Conservation (phyloP, 2,888 invertebrate species). For the Agrochola circellaris region DNA sequence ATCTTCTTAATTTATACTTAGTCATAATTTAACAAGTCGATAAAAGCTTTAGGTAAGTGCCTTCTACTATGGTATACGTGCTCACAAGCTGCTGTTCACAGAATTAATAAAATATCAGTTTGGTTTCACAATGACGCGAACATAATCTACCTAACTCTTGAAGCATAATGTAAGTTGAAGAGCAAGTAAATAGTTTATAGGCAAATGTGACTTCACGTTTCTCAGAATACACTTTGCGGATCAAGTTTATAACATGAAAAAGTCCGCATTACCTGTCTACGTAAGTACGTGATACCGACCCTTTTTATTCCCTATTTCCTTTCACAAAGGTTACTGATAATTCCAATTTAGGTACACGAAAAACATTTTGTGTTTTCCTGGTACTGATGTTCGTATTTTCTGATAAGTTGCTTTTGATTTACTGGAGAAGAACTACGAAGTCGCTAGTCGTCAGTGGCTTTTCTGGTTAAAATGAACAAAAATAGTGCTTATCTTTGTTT, state of each 20-base stretch:
- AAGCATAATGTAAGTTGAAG: conserved; percentile 1
- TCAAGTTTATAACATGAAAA: conserved; percentile 33
- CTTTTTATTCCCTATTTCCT: conserved; percentile 45
- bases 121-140: conserved; percentile 2
- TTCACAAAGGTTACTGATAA: conserved; percentile 46
- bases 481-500: not conserved
- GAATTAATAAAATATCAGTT: not conserved
- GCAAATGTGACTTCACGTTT: conserved; percentile 25
- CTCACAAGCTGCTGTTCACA: not conserved
- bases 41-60: not conserved
- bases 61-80: not conserved
- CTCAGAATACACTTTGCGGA: conserved; percentile 37
- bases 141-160: conserved; percentile 8
- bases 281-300: conserved; percentile 47
- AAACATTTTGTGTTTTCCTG: conserved; percentile 26
- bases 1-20: not conserved
- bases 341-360: conserved; percentile 29
- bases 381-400: conserved; percentile 12
- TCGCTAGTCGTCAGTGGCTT: not conserved
- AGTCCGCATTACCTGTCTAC: conserved; percentile 29
- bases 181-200: conserved; percentile 27
- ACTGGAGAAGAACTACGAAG: not conserved
- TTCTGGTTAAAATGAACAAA: not conserved
- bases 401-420: conserved; percentile 13
- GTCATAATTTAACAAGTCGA: not conserved